Base-by-base conservation (phyloP, 2,888 invertebrate species). In the Seira ritae region DNA sequence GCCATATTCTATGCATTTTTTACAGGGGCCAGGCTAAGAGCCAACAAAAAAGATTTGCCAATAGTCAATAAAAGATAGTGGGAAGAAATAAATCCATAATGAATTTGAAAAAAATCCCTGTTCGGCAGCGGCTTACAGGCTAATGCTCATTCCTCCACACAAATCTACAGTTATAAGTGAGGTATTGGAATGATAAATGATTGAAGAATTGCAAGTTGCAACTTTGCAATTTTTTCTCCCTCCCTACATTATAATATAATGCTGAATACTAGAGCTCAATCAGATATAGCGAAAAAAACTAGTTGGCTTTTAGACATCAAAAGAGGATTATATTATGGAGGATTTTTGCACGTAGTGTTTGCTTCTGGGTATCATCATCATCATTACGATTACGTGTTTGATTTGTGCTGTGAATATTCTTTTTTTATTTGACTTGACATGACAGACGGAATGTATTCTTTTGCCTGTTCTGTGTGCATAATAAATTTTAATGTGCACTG, bases 201-300 rank as follows among this genome's bases (percentile, higher is more conserved):
- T 55, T 55, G 55, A 55, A 55, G 17, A 55, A 55, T n/a, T 55
- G 60, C 60, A 60, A 22, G 20, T 66, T 55, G 60, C 60, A 60
- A 22, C 3, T 66, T 19, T 66, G 66, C 23, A 23, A 20, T 66
- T 66, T 66, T 66, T 31, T 31, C n/a, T n/a, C n/a, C n/a, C n/a
- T n/a, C n/a, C n/a, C n/a, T 31, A 31, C 31, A 31, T 31, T 31
- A 31, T n/a, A n/a, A 6, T n/a, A 62, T 62, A 19, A n/a, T 66
- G 23, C 66, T 22, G 23, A n/a, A 23, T 66, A 66, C n/a, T 17
- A 17, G 4, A 15, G 31, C 19, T 20, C 66, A 66, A 22, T 20
- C 66, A 22, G 20, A 66, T 19, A 12, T 12, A 66, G 19, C 15
- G 15, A 66, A 23, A 66, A 23, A 66, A 23, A 31, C 31, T 31